Evolutionary conservation across 2,888 invertebrate species (phyloP), one percentile per base, ranked within the genome.

Genomic region (Chelonus formosanus): DNA sequence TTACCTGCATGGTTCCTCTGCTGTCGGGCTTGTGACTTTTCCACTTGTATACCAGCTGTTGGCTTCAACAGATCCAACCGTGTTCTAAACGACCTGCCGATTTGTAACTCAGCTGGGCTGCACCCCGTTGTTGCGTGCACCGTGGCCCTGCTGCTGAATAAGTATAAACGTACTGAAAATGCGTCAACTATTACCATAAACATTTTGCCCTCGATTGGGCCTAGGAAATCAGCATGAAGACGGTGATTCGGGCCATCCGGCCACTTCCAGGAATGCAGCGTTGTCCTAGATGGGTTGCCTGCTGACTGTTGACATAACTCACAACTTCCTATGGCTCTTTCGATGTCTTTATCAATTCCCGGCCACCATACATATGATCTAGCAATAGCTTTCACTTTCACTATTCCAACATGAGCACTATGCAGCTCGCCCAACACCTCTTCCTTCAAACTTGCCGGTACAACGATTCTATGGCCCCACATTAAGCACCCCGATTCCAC

Each of bases 351-450:
- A 62, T 78, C 75, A 4, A 76, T 68, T 20, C 70, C 67, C 36
- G 70, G 71, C 76, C 76, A 78, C 66, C 71, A 75, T n/a, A 74
- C 73, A 59, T 75, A 75, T 3, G 70, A 69, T 36, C 76, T 63
- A 5, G 77, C 76, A 4, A 76, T 48, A 4, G 65, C 50, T 61
- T 78, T 76, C 70, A 75, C 77, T 50, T 74, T 76, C 3, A 70
- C 69, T 6, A 76, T 71, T 0, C 76, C 76, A 32, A 73, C 52
- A 63, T 75, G 73, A 3, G 74, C 75, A 2, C 60, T 55, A 59
- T 76, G 74, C n/a, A 77, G 68, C 64, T 77, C 74, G 10, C 72
- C 10, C 3, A 77, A 55, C 2, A 77, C 56, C 31, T 63, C 47
- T 5, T 20, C 6, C 20, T 70, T 69, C 3, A 71, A 10, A 10